These are phyloP conservation scores for Heteronetta atricapilla DNA, from an alignment of 2,113 vertebrate genomes.

Conservation along the genomic window DNA sequence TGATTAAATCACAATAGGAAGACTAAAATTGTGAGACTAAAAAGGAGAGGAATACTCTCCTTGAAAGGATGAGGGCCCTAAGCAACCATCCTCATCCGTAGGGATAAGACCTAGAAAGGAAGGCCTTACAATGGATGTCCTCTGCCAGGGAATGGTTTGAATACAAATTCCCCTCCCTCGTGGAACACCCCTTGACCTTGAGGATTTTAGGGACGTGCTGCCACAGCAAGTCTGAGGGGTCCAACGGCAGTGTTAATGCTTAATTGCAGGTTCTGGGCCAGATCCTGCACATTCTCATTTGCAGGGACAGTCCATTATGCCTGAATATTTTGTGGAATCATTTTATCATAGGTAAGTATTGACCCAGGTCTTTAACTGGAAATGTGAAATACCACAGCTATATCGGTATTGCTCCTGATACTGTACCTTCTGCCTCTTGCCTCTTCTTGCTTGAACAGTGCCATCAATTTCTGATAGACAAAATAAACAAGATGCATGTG, in stretches of 20 bases:
- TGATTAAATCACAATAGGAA: background rate
- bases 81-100: background rate
- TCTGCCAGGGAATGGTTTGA: background rate
- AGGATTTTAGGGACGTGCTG: background rate
- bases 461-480: background rate
- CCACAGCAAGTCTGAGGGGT: background rate
- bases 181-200: conserved; percentile 41
- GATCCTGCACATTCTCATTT: background rate
- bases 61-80: background rate
- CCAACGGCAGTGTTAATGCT: background rate
- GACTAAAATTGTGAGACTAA: no score
- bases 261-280: background rate
- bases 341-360: background rate
- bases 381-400: background rate
- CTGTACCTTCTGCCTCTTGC: background rate
- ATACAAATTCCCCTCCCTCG: conserved; percentile 3
- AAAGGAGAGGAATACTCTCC: background rate
- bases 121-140: background rate
- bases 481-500: background rate
- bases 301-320: background rate
- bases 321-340: background rate
- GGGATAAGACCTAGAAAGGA: background rate
- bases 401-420: background rate
- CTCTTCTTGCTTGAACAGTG: background rate
- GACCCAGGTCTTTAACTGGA: background rate